phyloP scores from a whole-genome alignment of 2,888 invertebrate genomes.

The Zygothrica quintamaculata region DNA sequence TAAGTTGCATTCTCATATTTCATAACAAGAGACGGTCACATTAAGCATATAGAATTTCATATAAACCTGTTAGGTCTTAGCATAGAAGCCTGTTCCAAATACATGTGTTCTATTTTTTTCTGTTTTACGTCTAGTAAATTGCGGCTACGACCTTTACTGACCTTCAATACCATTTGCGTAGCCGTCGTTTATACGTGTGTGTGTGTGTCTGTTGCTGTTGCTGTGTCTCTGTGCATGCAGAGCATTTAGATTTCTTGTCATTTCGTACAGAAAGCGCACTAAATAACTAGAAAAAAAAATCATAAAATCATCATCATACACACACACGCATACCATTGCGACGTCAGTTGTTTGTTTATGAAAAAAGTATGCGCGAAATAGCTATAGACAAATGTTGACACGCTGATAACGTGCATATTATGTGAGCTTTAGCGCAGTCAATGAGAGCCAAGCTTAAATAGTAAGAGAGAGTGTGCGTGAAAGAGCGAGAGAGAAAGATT shows the following conservation, averaged over 20 bases:
- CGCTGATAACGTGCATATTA: constrained; percentile 65
- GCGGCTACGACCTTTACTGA: constrained; percentile 74
- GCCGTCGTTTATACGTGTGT: constrained; percentile 40
- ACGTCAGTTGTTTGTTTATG: constrained; percentile 73
- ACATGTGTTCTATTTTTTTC: too few relatives aligned
- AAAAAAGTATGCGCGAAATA: constrained; percentile 63
- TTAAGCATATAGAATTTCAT: constrained; percentile 32
- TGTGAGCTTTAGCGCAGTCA: constrained; percentile 51
- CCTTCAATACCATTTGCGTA: constrained; percentile 72
- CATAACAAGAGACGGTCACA: constrained; percentile 53
- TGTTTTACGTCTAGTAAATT: constrained; percentile 34
- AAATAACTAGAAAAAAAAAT: constrained; percentile 16
- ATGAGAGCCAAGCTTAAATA: constrained; percentile 38
- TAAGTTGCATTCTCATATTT: constrained; percentile 63
- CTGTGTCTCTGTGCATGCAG: constrained; percentile 35
- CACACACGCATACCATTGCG: constrained; percentile 4
- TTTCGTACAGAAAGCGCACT: constrained; percentile 39
- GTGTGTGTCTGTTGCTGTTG: constrained; percentile 10
- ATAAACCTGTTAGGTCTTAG: constrained; percentile 18
- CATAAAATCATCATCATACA: too few relatives aligned
- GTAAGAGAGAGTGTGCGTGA: constrained; percentile 1
- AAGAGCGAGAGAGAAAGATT: constrained; percentile 16
- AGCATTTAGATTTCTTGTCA: constrained; percentile 58
- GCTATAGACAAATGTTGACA: constrained; percentile 55
- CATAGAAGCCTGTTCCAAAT: constrained; percentile 19